Evolutionary conservation across 2,797 vertebrate genomes (phyloP), one percentile per base, ranked within the genome.

Genomic region (Hemitrygon akajei): DNA sequence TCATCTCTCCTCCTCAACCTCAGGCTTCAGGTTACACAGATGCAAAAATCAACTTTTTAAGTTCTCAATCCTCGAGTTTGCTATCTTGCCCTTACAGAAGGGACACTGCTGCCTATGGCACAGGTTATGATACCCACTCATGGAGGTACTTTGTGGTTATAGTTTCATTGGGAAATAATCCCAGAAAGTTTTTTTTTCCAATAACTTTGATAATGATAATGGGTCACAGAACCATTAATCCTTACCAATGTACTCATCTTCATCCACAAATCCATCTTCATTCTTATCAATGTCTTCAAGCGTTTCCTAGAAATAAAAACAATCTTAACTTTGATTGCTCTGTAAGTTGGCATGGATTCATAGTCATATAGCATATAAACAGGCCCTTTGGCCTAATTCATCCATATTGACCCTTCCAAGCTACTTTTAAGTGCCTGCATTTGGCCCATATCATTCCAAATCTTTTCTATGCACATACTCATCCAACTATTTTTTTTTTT

Each of bases 201-300:
- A n/a, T 66, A 60, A 69, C 37, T 69, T 14, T 12, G 63, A 73
- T 34, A 27, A 5, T 40, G 71, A 25, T 0, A 12, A 93, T 16
- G 37, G 10, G 25, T 76, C 14, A 58, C 2, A 93, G 73, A 76
- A 18, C 34, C 40, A 75, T 27, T 37, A 7, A 27, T 93, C 40
- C 91, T 97, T 96, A 99, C 99, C 98, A 18, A 99, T 99, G 94
- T 99, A 99, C 94, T 99, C 99, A 10, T 99, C 98, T 95, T 98
- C 98, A 95, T 99, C 98, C 95, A 99, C 98, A 92, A 98, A 98
- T 87, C 98, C 99, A 37, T 99, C 98, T 7, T 95, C 96, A 0
- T 99, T 98, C 97, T 98, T 99, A 96, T 99, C 99, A 81, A 99
- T 99, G 96, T 99, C 99, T 96, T 99, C 98, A 95, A 99, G 95